Evolutionary conservation across 2,888 invertebrate species (phyloP), one percentile per base, ranked within the genome.

Genomic region (Blomia tropicalis): DNA sequence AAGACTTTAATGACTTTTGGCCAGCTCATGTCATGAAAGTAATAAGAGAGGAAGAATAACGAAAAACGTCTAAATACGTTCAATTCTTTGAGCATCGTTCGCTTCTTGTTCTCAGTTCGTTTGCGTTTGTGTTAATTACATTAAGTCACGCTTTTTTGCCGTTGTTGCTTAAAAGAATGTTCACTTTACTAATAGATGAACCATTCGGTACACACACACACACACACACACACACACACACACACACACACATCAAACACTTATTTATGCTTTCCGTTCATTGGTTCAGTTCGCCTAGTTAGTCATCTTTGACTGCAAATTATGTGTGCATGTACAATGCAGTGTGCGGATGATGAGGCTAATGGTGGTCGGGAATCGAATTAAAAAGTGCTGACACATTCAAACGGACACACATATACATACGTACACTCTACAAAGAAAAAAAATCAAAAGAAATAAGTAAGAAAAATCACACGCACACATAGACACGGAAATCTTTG

Each of bases 321-420:
- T 41, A 41, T 14, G 41, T 17, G 41, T 41, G 41, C 14, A n/a
- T n/a, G 41, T 41, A 17, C 14, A n/a, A 17, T 14, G 41, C 41
- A 41, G 41, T 41, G 41, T n/a, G n/a, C n/a, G n/a, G n/a, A n/a
- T n/a, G n/a, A n/a, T n/a, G 51, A 27, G 22, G 27, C 51, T 47
- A 47, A 47, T 47, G 51, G 51, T 19, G 22, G 41, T n/a, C 7
- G 36, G 17, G 51, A 47, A 47, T 47, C 23, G 27, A 14, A 47
- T 47, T 47, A 47, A 47, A 47, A 47, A 47, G 51, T 47, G 51
- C 51, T 47, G 51, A 47, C 51, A 47, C 51, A 11, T 22, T 7
- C 51, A 47, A 7, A 27, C 51, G n/a, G 7, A 47, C 7, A 47
- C 51, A 27, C 51, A n/a, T n/a, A 47, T 17, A 36, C 36, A 36